Percentiles rank a stretch among this genome's conserved stretches.
phyloP scores from a whole-genome alignment of 1,140 invertebrate genomes.

The Bombus polaris region DNA sequence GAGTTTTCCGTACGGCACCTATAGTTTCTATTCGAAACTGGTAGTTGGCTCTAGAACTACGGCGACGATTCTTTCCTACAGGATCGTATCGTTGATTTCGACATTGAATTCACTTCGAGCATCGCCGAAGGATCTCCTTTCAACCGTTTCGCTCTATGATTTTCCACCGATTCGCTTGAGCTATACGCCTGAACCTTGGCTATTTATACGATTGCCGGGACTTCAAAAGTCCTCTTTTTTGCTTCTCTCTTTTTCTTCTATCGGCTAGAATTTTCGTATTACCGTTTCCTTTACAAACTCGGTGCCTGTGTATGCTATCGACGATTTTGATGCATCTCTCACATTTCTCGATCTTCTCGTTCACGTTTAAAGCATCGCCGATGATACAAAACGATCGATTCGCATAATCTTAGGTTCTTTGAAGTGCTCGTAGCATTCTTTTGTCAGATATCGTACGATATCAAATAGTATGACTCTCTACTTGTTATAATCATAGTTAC shows the following conservation, averaged over 20 bases:
- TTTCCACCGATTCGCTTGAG: constrained; percentile 48
- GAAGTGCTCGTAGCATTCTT: too few species aligned
- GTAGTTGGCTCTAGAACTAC: constrained; percentile 48
- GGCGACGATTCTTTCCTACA: constrained; percentile 54
- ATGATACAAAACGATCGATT: neutral
- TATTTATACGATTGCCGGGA: constrained; percentile 38
- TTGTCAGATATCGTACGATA: too few species aligned
- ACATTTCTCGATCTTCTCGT: too few species aligned
- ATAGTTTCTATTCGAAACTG: constrained; percentile 47
- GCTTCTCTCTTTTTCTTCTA: neutral
- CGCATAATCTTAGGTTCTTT: too few species aligned
- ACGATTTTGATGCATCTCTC: neutral
- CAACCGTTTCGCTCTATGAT: constrained; percentile 52
- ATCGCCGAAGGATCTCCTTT: constrained; percentile 56
- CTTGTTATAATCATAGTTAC: too few species aligned
- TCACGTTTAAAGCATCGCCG: neutral
- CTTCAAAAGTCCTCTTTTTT: neutral
- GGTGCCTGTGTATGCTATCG: neutral
- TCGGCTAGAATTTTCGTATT: neutral
- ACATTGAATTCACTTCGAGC: constrained; percentile 56
- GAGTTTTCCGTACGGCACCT: constrained; percentile 38
- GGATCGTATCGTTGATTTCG: constrained; percentile 68
- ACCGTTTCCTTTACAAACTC: constrained; percentile 35
- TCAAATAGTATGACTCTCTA: too few species aligned
- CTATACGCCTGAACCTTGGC: constrained; percentile 26